These are phyloP conservation scores for Pristiophorus japonicus DNA, from an alignment of 2,113 vertebrate species.

Conservation along the genomic window DNA sequence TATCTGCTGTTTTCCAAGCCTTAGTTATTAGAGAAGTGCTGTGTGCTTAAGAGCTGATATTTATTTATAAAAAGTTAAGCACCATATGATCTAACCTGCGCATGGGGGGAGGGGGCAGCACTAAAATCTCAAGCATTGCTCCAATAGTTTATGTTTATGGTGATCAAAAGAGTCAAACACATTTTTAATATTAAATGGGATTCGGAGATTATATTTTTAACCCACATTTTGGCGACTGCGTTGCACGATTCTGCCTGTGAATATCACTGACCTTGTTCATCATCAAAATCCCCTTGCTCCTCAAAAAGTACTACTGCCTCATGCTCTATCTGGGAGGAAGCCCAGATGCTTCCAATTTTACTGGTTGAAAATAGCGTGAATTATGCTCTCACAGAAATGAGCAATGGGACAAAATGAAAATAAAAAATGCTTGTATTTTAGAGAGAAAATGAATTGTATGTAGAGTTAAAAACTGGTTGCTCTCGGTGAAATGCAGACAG, in stretches of 20 bases:
- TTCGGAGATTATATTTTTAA: background rate
- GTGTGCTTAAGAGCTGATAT: background rate
- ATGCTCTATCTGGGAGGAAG: background rate
- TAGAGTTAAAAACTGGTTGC: background rate
- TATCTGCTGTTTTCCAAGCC: background rate
- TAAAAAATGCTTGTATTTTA: background rate
- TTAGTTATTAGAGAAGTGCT: background rate
- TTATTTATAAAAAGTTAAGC: background rate
- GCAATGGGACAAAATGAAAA: background rate
- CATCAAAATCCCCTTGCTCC: background rate
- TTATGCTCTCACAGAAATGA: background rate
- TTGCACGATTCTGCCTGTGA: background rate
- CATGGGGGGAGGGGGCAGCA: background rate
- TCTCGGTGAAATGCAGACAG: background rate
- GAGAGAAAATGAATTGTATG: background rate
- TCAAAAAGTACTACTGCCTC: background rate
- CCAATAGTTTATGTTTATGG: background rate
- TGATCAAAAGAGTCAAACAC: background rate
- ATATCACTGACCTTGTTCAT: background rate
- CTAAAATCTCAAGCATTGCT: background rate
- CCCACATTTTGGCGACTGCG: background rate
- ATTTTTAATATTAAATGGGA: background rate
- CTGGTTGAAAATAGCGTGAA: background rate
- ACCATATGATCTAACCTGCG: background rate
- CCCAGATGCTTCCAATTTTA: background rate